Percentiles rank a stretch among this genome's conserved stretches.
Evolutionary conservation across 2,888 invertebrate genomes (phyloP).

Genomic region (Poecilobothrus nobilitatus): DNA sequence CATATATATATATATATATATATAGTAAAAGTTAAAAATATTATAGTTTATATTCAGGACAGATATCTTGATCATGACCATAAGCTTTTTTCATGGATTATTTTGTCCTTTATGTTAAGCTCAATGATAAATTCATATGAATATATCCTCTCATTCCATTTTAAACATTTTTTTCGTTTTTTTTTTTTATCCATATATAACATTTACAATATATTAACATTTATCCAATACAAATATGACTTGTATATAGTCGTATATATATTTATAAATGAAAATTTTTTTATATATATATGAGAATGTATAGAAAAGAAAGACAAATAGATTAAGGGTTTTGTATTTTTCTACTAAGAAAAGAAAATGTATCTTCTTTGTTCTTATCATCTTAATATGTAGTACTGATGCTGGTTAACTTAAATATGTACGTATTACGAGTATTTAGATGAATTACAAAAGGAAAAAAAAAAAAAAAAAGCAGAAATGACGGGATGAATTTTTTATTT

Average conservation of each 20-base stretch:
- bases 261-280: not conserved
- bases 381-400: not conserved
- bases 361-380: not conserved
- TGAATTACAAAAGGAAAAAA: too few relatives aligned
- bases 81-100: conserved; percentile 6
- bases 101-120: conserved; percentile 1
- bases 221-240: too few relatives aligned
- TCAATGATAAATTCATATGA: not conserved
- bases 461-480: too few relatives aligned
- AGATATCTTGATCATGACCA: not conserved
- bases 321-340: not conserved
- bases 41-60: not conserved
- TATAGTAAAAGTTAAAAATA: too few relatives aligned
- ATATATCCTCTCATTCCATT: not conserved
- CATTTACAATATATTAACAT: too few relatives aligned
- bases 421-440: too few relatives aligned
- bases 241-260: not conserved
- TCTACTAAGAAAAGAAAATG: not conserved
- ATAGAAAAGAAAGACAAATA: not conserved
- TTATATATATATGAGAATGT: not conserved
- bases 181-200: too few relatives aligned
- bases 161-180: too few relatives aligned
- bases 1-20: too few relatives aligned
- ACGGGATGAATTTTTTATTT: too few relatives aligned
- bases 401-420: too few relatives aligned